phyloP scores from a whole-genome alignment of 2,797 vertebrate genomes.

The Erithacus rubecula region DNA sequence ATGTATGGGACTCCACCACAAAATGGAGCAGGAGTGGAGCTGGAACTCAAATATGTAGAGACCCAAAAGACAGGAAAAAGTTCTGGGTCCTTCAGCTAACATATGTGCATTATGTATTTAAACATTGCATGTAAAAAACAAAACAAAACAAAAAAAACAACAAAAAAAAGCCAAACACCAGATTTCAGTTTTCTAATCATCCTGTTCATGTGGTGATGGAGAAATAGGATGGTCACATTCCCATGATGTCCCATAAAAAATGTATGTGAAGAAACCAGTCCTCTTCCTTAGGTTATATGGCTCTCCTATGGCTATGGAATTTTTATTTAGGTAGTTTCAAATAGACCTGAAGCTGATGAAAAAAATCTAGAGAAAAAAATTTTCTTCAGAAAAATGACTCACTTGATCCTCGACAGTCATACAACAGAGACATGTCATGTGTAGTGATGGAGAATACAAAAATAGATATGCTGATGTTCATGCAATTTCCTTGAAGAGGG shows the following conservation, averaged over 20 bases:
- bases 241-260: background rate
- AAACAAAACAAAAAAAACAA: background rate
- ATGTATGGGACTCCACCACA: background rate
- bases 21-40: background rate
- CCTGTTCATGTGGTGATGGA: background rate
- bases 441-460: background rate
- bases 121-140: background rate
- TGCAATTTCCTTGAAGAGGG: slow-evolving; percentile 1
- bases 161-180: background rate
- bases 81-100: background rate
- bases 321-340: background rate
- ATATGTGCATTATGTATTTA: background rate
- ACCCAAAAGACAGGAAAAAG: background rate
- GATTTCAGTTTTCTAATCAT: background rate
- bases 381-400: background rate
- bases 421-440: background rate
- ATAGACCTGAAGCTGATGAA: background rate
- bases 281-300: background rate
- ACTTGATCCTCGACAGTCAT: background rate
- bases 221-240: background rate
- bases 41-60: background rate
- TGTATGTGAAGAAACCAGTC: background rate
- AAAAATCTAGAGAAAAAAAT: background rate
- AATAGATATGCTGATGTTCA: background rate
- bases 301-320: background rate